These are phyloP conservation scores for Ageneiosus marmoratus DNA, from an alignment of 2,113 vertebrate species.

Conservation along the genomic window DNA sequence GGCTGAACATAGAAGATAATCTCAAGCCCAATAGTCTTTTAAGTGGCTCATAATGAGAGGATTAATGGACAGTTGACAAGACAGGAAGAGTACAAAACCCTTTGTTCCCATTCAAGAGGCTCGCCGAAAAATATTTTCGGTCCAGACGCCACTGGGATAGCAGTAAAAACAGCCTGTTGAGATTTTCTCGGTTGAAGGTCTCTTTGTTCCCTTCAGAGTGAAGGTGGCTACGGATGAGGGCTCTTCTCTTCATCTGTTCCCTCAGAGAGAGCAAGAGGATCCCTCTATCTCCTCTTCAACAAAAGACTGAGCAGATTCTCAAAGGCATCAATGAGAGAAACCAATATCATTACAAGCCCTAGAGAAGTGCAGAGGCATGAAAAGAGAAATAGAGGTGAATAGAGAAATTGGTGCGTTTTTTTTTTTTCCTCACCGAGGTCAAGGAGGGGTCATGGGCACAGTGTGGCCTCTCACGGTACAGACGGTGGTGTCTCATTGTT, in stretches of 20 bases:
- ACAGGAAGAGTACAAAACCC: slow-evolving; percentile 37
- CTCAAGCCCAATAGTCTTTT: slow-evolving; percentile 49
- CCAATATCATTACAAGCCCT: slow-evolving; percentile 69
- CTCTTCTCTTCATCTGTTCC: slow-evolving; percentile 40
- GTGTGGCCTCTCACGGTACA: slow-evolving; percentile 58
- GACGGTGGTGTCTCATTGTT: slow-evolving; percentile 63
- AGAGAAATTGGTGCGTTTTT: slow-evolving; percentile 33
- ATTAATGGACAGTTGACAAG: slow-evolving; percentile 65
- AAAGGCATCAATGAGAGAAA: slow-evolving; percentile 70
- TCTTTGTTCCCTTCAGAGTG: slow-evolving; percentile 47
- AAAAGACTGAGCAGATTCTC: slow-evolving; percentile 63
- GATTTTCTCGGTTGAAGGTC: slow-evolving; percentile 48
- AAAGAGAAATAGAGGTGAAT: slow-evolving; percentile 62
- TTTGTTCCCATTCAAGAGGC: slow-evolving; percentile 20
- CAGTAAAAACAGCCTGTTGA: slow-evolving; percentile 51
- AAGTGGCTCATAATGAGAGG: slow-evolving; percentile 68
- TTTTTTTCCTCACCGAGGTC: slow-evolving; percentile 51
- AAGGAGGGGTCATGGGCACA: slow-evolving; percentile 53
- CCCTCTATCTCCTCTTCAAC: slow-evolving; percentile 55
- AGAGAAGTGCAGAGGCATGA: slow-evolving; percentile 56
- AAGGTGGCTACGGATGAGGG: slow-evolving; percentile 53
- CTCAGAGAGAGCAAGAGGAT: slow-evolving; percentile 61
- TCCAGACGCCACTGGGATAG: slow-evolving; percentile 10
- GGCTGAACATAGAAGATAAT: slow-evolving; percentile 31
- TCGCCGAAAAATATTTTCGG: slow-evolving; percentile 20